These are phyloP conservation scores for Heliconius erato DNA, from an alignment of 2,888 invertebrate species.

Conservation along the genomic window DNA sequence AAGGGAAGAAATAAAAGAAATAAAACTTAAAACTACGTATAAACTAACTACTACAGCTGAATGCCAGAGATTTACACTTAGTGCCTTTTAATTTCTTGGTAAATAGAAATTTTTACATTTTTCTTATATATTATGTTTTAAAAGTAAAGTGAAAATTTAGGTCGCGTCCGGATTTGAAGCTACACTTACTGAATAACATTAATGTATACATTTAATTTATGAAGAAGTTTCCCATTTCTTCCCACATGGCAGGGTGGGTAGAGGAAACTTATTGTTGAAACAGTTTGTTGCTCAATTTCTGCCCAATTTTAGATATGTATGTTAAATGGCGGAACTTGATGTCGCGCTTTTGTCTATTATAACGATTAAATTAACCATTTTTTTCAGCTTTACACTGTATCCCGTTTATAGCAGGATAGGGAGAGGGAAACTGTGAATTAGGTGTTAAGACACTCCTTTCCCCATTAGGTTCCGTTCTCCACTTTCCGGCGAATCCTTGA, in stretches of 20 bases:
- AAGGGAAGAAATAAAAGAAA: slow-evolving; percentile 13
- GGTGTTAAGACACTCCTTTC: background rate
- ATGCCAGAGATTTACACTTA: slow-evolving; percentile 13
- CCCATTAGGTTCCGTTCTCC: background rate
- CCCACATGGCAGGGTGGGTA: too few species aligned
- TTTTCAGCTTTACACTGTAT: background rate
- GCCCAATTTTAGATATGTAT: too few species aligned
- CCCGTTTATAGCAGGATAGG: background rate
- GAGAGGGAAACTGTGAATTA: background rate
- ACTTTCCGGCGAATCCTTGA: background rate
- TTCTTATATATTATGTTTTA: background rate
- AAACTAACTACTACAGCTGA: slow-evolving; percentile 9
- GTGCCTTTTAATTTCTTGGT: background rate
- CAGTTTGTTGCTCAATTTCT: too few species aligned
- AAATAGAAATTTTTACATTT: slow-evolving; percentile 3
- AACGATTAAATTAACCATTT: background rate
- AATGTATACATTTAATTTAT: too few species aligned
- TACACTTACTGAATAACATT: background rate
- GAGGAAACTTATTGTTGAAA: too few species aligned
- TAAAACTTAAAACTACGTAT: slow-evolving; percentile 14
- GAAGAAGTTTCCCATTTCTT: too few species aligned
- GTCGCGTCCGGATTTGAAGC: background rate
- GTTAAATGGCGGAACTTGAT: too few species aligned
- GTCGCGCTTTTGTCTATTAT: too few species aligned
- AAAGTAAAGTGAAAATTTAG: background rate